Percentiles rank a stretch among this genome's conserved stretches.
These are phyloP conservation scores for Haemorhous mexicanus DNA, from an alignment of 2,113 vertebrate species.

Conservation along the genomic window DNA sequence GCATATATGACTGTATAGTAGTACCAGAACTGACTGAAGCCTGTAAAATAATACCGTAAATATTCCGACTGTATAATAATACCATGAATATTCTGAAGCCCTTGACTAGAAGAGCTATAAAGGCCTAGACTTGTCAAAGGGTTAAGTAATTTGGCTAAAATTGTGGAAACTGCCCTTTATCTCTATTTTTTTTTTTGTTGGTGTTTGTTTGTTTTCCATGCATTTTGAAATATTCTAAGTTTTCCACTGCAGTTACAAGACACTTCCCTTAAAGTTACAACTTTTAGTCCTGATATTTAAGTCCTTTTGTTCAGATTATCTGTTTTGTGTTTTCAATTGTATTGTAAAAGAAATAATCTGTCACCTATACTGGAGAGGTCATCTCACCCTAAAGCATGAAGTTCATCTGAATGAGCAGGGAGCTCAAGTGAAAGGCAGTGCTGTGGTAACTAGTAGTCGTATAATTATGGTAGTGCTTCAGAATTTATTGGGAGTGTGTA, in stretches of 20 bases:
- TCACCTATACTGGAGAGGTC: neutral
- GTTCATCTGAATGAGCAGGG: neutral
- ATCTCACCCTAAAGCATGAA: neutral
- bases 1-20: neutral
- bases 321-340: neutral
- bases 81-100: neutral
- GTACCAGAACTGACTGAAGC: neutral
- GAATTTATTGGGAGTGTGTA: neutral
- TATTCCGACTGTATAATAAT: no score
- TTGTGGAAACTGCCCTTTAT: neutral
- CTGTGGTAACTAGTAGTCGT: neutral
- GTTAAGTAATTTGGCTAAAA: neutral
- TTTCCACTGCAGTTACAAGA: neutral
- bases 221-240: neutral
- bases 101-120: neutral
- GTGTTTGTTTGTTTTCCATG: neutral
- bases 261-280: neutral
- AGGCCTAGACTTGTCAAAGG: neutral
- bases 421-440: neutral
- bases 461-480: neutral
- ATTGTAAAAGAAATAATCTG: neutral
- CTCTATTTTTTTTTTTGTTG: neutral
- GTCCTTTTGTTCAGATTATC: neutral
- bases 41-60: neutral
- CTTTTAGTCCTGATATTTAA: neutral